Base-by-base conservation (phyloP, 2,113 vertebrate genomes). In the Mirza zaza region DNA sequence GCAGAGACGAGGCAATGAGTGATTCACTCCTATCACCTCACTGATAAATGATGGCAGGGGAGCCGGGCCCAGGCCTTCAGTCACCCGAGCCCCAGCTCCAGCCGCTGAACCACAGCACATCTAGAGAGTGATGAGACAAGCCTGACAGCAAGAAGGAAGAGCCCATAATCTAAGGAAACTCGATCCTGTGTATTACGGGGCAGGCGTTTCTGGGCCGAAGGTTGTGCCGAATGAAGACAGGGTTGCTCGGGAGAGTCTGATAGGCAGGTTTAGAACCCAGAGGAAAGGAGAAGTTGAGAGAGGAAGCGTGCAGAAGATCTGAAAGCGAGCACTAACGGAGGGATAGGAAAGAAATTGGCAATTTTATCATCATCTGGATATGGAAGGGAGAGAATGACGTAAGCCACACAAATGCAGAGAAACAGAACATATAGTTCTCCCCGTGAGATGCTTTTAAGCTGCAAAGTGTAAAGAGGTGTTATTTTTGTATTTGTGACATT, bases 401-500 rank as follows among this genome's bases (percentile, higher is more conserved):
- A 39, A 94, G 92, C 80, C 50, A 61, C 77, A 77, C 71, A 63
- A 79, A 83, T 80, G 63, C 6, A 17, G 96, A 96, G 91, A 93
- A 80, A 87, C 55, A 91, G 95, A 77, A 91, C 63, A 61, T 48
- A 71, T 9, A 93, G 76, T 84, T 89, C 89, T 86, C 76, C 76
- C 83, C 32, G 83, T 36, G 83, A 96, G 61, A 61, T 79, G 70
- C 84, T 94, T 95, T 79, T 84, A 91, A 97, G 95, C 90, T 75
- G 80, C 57, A 36, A 79, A 91, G 96, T 97, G 95, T 88, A 96
- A 97, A 94, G 87, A 92, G 94, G 79, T 87, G 96, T 90, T 97
- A 97, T 97, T 97, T 97, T 97, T 95, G 84, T 93, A 81, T 94
- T 94, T 94, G 95, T 97, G 97, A 97, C 97, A 97, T 97, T 97